phyloP scores from a whole-genome alignment of 2,888 invertebrate species.

The Drosophila buzzatii region DNA sequence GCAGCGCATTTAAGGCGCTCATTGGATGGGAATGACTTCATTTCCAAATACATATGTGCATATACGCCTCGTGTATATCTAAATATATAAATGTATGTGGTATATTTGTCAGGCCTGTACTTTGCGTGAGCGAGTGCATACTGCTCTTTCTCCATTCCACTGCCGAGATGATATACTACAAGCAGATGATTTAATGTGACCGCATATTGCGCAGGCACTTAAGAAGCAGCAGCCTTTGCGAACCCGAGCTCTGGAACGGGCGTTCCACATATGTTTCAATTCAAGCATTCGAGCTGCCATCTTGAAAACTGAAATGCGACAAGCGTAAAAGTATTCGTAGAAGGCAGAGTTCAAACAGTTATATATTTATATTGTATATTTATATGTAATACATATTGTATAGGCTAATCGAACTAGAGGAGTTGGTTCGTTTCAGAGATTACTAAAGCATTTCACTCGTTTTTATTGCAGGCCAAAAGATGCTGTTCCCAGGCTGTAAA shows the following conservation, averaged over 20 bases:
- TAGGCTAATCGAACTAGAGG: constrained; percentile 4
- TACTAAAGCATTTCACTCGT: constrained; percentile 28
- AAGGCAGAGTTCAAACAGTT: background rate
- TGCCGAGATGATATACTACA: constrained; percentile 70
- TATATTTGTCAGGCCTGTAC: constrained; percentile 67
- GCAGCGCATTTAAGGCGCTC: constrained; percentile 33
- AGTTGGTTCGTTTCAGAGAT: constrained; percentile 11
- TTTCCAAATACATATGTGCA: constrained; percentile 33
- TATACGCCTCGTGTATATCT: background rate
- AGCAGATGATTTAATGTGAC: constrained; percentile 82
- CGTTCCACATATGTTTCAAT: constrained; percentile 71
- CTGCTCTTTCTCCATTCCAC: constrained; percentile 38
- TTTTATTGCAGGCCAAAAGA: constrained; percentile 39
- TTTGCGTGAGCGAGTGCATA: constrained; percentile 41
- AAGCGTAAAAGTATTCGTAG: constrained; percentile 5
- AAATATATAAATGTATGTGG: constrained; percentile 9
- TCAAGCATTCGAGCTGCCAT: constrained; percentile 66
- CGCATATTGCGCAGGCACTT: constrained; percentile 67
- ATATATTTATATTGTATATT: background rate
- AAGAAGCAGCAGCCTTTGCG: constrained; percentile 22
- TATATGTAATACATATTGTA: background rate
- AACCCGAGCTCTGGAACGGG: constrained; percentile 32
- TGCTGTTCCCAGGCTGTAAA: constrained; percentile 41
- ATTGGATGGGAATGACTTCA: constrained; percentile 69
- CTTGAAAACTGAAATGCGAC: constrained; percentile 64